phyloP scores from a whole-genome alignment of 2,113 vertebrate genomes.

The Eurypyga helias region DNA sequence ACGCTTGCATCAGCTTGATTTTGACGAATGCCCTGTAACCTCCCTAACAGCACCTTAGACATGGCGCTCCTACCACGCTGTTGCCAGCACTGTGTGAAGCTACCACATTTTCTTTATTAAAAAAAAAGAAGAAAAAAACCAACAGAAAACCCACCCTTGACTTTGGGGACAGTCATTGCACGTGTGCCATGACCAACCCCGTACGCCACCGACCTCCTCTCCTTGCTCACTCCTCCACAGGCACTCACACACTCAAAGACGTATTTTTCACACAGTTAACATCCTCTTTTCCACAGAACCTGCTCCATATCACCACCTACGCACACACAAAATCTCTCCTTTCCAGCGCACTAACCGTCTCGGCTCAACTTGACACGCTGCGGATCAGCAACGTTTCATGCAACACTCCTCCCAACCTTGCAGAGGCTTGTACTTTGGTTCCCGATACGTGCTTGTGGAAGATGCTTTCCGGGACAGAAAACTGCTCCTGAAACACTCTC shows the following conservation, averaged over 20 bases:
- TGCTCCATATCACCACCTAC: background rate
- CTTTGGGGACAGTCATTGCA: background rate
- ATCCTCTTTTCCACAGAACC: background rate
- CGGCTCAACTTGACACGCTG: fast-evolving
- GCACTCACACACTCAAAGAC: background rate
- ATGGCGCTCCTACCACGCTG: slow-evolving; percentile 5
- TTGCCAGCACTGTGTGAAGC: slow-evolving; percentile 32
- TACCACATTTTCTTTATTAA: background rate
- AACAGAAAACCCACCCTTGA: background rate
- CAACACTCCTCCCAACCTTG: background rate
- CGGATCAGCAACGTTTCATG: background rate
- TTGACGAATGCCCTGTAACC: slow-evolving; percentile 74
- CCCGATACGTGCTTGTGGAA: background rate
- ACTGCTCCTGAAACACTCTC: background rate
- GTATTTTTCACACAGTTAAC: background rate
- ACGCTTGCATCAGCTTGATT: slow-evolving; percentile 78
- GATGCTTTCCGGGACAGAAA: background rate
- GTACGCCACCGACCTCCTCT: background rate
- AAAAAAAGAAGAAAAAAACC: too few species aligned
- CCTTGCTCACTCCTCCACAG: background rate
- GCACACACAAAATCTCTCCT: background rate
- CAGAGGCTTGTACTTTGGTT: background rate
- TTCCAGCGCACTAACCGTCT: background rate
- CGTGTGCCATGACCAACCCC: background rate
- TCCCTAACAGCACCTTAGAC: slow-evolving; percentile 67